These are phyloP conservation scores for Dioctria linearis DNA, from an alignment of 2,888 invertebrate genomes.

Conservation along the genomic window DNA sequence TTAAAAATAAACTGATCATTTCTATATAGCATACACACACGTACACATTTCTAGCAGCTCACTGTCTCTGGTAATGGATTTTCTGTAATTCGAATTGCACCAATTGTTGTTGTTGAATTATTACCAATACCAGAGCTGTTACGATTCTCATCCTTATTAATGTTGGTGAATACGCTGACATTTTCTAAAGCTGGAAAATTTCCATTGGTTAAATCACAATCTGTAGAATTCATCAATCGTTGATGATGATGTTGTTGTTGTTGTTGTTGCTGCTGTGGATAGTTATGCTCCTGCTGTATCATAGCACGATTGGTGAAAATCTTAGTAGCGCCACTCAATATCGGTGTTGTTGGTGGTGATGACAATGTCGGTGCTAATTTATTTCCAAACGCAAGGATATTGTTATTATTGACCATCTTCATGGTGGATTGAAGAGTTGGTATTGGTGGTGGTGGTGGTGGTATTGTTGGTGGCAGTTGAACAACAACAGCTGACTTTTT, in stretches of 20 bases:
- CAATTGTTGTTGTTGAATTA: conserved; percentile 66
- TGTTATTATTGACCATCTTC: conserved; percentile 63
- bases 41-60: conserved; percentile 65
- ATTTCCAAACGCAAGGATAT: conserved; percentile 57
- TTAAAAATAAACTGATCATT: conserved; percentile 24
- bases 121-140: conserved; percentile 51
- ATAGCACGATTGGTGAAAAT: conserved; percentile 16
- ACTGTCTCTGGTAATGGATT: conserved; percentile 71
- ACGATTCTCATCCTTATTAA: conserved; percentile 60
- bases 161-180: neutral
- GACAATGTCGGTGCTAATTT: conserved; percentile 55
- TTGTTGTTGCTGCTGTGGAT: conserved; percentile 16
- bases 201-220: conserved; percentile 48
- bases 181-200: conserved; percentile 36
- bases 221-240: neutral
- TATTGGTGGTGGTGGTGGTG: conserved; percentile 62
- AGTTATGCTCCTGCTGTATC: neutral
- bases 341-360: conserved; percentile 54
- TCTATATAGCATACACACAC: neutral
- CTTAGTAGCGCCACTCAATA: conserved; percentile 30
- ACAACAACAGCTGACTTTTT: conserved; percentile 51
- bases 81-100: conserved; percentile 70
- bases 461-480: conserved; percentile 61
- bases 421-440: conserved; percentile 62
- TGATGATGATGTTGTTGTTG: conserved; percentile 49